A percentile compares a stretch with the other conserved stretches of the same genome.
Conservation (phyloP, 2,113 vertebrate species). For the Hippocampus zosterae region DNA sequence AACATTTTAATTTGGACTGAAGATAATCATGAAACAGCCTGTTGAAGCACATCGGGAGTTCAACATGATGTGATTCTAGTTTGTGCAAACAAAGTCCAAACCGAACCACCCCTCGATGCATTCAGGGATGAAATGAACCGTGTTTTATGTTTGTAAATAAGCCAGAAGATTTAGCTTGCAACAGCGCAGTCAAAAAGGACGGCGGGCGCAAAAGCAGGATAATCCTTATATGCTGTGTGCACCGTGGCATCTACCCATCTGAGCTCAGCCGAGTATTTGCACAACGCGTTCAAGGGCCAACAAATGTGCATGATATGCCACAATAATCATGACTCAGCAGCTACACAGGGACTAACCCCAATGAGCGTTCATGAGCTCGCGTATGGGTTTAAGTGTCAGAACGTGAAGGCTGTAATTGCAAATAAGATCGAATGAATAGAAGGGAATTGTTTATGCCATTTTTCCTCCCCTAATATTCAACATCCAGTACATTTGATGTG, state of each 20-base stretch:
- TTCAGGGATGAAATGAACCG: slow-evolving; percentile 17
- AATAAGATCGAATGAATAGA: slow-evolving; percentile 65
- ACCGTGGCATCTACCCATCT: slow-evolving; percentile 49
- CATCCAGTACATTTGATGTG: slow-evolving; percentile 68
- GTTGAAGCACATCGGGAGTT: background rate
- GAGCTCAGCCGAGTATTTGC: slow-evolving; percentile 35
- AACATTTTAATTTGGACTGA: slow-evolving; percentile 29
- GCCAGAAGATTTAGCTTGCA: slow-evolving; percentile 18
- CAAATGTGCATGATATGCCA: slow-evolving; percentile 50
- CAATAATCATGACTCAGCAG: slow-evolving; percentile 42
- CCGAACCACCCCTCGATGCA: slow-evolving; percentile 16
- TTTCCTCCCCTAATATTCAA: slow-evolving; percentile 57
- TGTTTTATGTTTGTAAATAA: slow-evolving; percentile 27
- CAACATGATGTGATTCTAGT: background rate
- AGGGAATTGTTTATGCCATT: slow-evolving; percentile 66
- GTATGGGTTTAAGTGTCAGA: slow-evolving; percentile 57
- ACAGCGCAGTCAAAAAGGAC: slow-evolving; percentile 20
- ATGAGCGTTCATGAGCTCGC: slow-evolving; percentile 55
- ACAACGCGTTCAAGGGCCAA: slow-evolving; percentile 30
- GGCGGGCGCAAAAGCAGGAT: slow-evolving; percentile 34
- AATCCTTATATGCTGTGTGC: slow-evolving; percentile 39
- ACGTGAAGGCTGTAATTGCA: slow-evolving; percentile 69
- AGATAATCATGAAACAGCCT: slow-evolving; percentile 25
- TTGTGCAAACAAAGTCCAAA: slow-evolving; percentile 5
- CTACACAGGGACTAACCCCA: slow-evolving; percentile 9